Evolutionary conservation across 1,140 invertebrate species (phyloP).

Genomic region (Pseudoatta argentina): DNA sequence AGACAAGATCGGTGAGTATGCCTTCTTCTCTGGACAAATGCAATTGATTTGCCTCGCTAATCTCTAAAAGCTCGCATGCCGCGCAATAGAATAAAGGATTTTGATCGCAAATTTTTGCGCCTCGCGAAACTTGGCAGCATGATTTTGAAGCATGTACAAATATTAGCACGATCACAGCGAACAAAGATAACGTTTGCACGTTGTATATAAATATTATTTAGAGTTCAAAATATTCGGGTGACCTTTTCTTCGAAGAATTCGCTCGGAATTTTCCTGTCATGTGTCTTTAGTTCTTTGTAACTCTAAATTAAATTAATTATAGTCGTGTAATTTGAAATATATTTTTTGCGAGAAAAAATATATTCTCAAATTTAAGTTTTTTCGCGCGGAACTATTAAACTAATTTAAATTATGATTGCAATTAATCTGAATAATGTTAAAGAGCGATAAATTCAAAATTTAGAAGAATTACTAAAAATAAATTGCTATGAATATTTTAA

Average conservation of each 20-base stretch:
- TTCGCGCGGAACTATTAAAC: neutral
- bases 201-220: slow-evolving; percentile 2
- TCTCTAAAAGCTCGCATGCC: neutral
- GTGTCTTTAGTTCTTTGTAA: neutral
- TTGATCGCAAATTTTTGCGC: neutral
- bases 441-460: neutral
- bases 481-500: neutral
- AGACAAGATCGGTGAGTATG: slow-evolving; percentile 18
- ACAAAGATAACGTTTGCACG: slow-evolving; percentile 4
- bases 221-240: neutral
- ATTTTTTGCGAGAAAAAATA: neutral
- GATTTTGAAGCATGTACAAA: neutral
- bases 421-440: neutral
- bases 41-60: neutral
- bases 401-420: neutral
- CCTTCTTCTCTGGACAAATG: neutral
- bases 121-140: neutral
- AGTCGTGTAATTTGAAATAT: neutral
- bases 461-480: neutral
- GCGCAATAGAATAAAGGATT: neutral
- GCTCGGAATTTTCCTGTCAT: neutral
- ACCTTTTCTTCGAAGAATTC: slow-evolving; percentile 13
- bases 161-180: neutral
- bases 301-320: neutral
- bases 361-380: neutral